Base-by-base conservation (phyloP, 2,113 vertebrate genomes). In the Sprattus sprattus region DNA sequence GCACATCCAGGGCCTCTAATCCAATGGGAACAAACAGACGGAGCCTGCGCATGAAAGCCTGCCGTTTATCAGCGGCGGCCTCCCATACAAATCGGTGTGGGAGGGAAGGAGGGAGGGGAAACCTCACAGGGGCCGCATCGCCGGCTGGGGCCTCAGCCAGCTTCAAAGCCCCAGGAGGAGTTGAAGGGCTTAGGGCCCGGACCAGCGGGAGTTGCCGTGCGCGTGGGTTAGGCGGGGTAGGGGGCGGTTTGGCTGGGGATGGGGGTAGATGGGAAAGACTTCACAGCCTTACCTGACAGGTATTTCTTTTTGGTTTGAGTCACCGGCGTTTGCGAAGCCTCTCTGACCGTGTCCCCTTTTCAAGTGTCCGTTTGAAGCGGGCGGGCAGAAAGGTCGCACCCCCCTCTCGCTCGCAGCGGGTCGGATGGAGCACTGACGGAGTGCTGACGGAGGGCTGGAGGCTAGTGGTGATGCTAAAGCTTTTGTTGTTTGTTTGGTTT, bases 261-360 rank as follows among this genome's bases (percentile, higher is more conserved):
- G 71, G 28, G 64, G 64, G 28, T 32, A 25, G 64, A 32, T 25
- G 25, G 25, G 25, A 86, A 87, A 88, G 89, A 95, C 93, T 93
- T 94, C 92, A 94, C 89, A 94, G 93, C 90, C 95, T 95, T 96
- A 96, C 95, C 95, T 95, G 95, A 94, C 94, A 90, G 93, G 89
- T 92, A 93, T 32, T 32, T 78, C 15, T 32, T 78, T 78, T 93
- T 94, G 93, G 93, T 94, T 92, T 87, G 90, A 86, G 93, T 91
- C 89, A 89, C 91, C 92, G 89, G 89, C 88, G 89, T 92, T 87
- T 89, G 85, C 32, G 92, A 94, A 91, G 92, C 92, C 91, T 92
- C 93, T 93, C 93, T 89, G 90, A 93, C 90, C 83, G 91, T 0
- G 92, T 90, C 88, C 64, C 89, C 84, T 93, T 91, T 94, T 95